Conservation (phyloP, 2,888 invertebrate genomes). For the Cryptus viduatorius region DNA sequence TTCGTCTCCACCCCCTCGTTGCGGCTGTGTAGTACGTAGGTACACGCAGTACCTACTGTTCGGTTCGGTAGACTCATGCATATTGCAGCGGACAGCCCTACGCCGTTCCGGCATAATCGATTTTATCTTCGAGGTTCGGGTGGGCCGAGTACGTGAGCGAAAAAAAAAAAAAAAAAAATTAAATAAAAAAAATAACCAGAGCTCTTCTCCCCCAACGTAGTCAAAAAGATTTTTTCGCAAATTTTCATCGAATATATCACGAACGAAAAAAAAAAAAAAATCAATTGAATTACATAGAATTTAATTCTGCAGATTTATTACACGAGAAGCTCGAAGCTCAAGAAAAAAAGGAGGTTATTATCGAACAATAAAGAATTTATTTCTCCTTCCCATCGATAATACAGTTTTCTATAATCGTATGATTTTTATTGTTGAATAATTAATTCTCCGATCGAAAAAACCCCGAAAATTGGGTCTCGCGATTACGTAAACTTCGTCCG, state of each 20-base stretch:
- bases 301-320: neutral
- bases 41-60: conserved; percentile 61
- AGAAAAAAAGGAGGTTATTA: neutral
- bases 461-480: neutral
- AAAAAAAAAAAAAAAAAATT: conserved; percentile 54
- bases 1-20: neutral
- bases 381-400: no score
- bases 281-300: neutral
- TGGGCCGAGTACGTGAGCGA: conserved; percentile 41
- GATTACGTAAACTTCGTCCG: neutral
- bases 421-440: conserved; percentile 1
- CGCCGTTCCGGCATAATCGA: conserved; percentile 72
- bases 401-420: neutral
- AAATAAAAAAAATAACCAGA: conserved; percentile 53
- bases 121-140: conserved; percentile 66
- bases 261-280: no score
- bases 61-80: conserved; percentile 68
- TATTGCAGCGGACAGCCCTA: conserved; percentile 70
- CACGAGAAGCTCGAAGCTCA: neutral
- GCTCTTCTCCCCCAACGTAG: neutral
- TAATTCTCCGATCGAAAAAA: neutral
- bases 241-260: neutral
- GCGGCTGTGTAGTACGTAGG: conserved; percentile 49
- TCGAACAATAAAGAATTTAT: no score
- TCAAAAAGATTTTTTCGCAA: no score